These are phyloP conservation scores for Eupsilia transversa DNA, from an alignment of 2,888 invertebrate species.

Conservation along the genomic window DNA sequence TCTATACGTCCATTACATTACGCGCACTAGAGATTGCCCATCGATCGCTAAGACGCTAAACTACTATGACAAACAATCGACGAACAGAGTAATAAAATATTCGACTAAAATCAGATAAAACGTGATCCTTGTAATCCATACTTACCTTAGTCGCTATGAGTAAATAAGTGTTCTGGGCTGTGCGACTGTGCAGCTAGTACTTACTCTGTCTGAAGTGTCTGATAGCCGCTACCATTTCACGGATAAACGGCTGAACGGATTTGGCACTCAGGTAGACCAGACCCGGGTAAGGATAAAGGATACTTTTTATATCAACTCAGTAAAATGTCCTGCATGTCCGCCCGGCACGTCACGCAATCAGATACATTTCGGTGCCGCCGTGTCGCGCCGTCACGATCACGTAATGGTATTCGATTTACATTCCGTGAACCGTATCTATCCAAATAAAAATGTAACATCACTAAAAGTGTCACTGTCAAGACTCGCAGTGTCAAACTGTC, in stretches of 20 bases:
- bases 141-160: too few relatives aligned
- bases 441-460: background rate
- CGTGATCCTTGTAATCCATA: background rate
- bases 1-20: slow-evolving; percentile 69
- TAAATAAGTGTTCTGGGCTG: too few relatives aligned
- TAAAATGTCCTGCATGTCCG: background rate
- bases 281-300: background rate
- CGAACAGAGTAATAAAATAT: background rate
- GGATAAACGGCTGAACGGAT: background rate
- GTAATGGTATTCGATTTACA: background rate
- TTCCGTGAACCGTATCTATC: background rate
- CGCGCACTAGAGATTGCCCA: slow-evolving; percentile 48
- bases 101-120: slow-evolving; percentile 25
- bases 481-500: background rate
- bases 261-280: background rate
- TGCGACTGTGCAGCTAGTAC: too few relatives aligned
- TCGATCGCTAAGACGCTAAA: too few relatives aligned
- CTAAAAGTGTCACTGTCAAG: slow-evolving; percentile 2
- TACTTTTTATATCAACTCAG: background rate
- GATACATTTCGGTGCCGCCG: too few relatives aligned
- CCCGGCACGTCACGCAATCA: too few relatives aligned
- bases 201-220: background rate
- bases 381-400: background rate
- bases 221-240: background rate
- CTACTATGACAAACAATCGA: background rate